A percentile compares a stretch with the other conserved stretches of the same genome.
phyloP scores from a whole-genome alignment of 1,140 invertebrate species.

The Eurosta solidaginis region DNA sequence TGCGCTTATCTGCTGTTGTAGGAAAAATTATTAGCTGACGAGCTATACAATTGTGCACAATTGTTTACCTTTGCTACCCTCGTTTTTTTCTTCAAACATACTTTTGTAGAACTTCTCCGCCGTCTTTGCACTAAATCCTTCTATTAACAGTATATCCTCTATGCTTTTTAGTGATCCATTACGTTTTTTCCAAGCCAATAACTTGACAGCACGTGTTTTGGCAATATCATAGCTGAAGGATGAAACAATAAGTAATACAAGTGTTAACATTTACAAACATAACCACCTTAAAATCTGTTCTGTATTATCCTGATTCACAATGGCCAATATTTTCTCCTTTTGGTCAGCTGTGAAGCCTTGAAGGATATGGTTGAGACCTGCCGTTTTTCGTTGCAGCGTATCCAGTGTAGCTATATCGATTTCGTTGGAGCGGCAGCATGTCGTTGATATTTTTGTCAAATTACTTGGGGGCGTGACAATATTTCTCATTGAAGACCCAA shows the following conservation, averaged over 20 bases:
- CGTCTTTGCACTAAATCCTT: constrained; percentile 51
- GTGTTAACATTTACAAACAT: not conserved
- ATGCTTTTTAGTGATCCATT: constrained; percentile 44
- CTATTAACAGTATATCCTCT: constrained; percentile 46
- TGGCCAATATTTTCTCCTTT: constrained; percentile 38
- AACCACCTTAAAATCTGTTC: constrained; percentile 44
- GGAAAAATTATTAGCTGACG: not conserved
- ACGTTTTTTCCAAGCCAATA: constrained; percentile 43
- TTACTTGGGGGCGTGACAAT: not conserved
- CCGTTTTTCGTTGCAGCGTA: not conserved
- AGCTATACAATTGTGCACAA: not conserved
- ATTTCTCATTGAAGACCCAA: not conserved
- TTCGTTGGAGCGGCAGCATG: not conserved
- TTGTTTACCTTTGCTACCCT: not conserved
- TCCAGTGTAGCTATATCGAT: not conserved
- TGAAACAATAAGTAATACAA: not conserved
- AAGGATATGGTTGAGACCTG: not conserved
- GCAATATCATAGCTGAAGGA: constrained; percentile 50
- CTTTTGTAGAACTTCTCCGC: constrained; percentile 49
- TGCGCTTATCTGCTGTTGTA: not conserved
- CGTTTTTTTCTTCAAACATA: constrained; percentile 35
- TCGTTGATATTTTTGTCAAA: not conserved
- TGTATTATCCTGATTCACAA: constrained; percentile 37
- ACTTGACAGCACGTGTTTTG: constrained; percentile 43
- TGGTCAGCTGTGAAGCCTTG: constrained; percentile 33